A percentile compares a stretch with the other conserved stretches of the same genome.
Conservation (phyloP, 23 tunicate genomes). For the Clavelina lepadiformis region DNA sequence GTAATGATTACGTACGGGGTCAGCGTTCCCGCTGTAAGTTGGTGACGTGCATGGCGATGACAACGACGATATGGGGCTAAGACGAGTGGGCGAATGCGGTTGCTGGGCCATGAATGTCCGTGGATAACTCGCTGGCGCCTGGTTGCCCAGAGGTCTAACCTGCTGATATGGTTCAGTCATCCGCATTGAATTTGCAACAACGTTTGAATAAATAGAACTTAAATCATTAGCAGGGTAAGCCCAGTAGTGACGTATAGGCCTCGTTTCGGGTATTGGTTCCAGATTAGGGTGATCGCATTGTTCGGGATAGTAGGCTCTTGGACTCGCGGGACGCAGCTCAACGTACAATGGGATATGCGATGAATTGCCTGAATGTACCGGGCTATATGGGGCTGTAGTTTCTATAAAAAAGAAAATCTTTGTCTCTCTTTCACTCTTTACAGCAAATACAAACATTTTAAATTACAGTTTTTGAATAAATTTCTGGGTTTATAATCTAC, state of each 20-base stretch:
- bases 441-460: too few species aligned
- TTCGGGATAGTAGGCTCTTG: not conserved
- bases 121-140: too few species aligned
- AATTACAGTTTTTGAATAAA: too few species aligned
- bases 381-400: too few species aligned
- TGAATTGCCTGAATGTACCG: not conserved
- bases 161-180: too few species aligned
- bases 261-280: conserved; percentile 27
- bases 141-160: too few species aligned
- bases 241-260: conserved; percentile 25
- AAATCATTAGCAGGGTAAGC: conserved; percentile 50
- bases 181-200: conserved; percentile 9
- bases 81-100: conserved; percentile 6
- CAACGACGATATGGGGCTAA: conserved; percentile 21
- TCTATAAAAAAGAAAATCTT: too few species aligned
- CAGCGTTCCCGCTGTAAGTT: not conserved
- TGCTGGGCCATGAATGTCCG: not conserved
- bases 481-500: too few species aligned
- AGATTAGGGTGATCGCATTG: conserved; percentile 14
- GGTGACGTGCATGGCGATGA: conserved; percentile 14
- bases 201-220: conserved; percentile 59
- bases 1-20: conserved; percentile 13
- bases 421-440: too few species aligned
- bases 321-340: conserved; percentile 22
- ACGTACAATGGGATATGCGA: conserved; percentile 13